Evolutionary conservation across 2,888 invertebrate genomes (phyloP).

Genomic region (Zygogramma bicolorata): DNA sequence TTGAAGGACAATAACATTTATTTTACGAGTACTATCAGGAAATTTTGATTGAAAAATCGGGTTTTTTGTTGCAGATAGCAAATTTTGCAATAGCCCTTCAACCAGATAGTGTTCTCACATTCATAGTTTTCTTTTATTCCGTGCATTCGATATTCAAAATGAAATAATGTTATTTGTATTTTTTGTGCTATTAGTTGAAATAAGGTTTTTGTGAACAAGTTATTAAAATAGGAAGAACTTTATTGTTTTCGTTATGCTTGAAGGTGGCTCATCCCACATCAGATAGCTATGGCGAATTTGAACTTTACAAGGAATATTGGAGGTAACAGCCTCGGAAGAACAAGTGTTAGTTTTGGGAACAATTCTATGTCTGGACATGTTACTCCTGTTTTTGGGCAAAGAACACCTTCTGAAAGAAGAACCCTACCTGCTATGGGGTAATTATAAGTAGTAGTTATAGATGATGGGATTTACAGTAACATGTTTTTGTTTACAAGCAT

Average conservation of each 20-base stretch:
- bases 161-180: slow-evolving; percentile 60
- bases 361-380: slow-evolving; percentile 82
- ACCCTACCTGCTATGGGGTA: slow-evolving; percentile 69
- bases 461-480: not conserved
- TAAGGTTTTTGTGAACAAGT: slow-evolving; percentile 47
- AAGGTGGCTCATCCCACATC: slow-evolving; percentile 55
- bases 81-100: slow-evolving; percentile 36
- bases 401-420: slow-evolving; percentile 84
- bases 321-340: slow-evolving; percentile 78
- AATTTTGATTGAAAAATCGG: slow-evolving; percentile 55
- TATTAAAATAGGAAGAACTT: slow-evolving; percentile 40
- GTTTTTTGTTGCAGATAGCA: slow-evolving; percentile 26
- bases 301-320: slow-evolving; percentile 93
- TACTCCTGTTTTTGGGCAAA: slow-evolving; percentile 84
- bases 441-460: slow-evolving; percentile 36
- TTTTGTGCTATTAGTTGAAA: slow-evolving; percentile 58
- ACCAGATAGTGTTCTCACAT: slow-evolving; percentile 49
- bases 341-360: slow-evolving; percentile 75
- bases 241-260: slow-evolving; percentile 62
- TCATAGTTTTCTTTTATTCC: slow-evolving; percentile 43
- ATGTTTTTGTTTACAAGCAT: slow-evolving; percentile 5
- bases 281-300: slow-evolving; percentile 91
- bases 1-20: slow-evolving; percentile 66
- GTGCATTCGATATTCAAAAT: slow-evolving; percentile 56
- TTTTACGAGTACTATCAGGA: slow-evolving; percentile 57